These are phyloP conservation scores for Coluber constrictor DNA, from an alignment of 2,797 vertebrate genomes.

Conservation along the genomic window DNA sequence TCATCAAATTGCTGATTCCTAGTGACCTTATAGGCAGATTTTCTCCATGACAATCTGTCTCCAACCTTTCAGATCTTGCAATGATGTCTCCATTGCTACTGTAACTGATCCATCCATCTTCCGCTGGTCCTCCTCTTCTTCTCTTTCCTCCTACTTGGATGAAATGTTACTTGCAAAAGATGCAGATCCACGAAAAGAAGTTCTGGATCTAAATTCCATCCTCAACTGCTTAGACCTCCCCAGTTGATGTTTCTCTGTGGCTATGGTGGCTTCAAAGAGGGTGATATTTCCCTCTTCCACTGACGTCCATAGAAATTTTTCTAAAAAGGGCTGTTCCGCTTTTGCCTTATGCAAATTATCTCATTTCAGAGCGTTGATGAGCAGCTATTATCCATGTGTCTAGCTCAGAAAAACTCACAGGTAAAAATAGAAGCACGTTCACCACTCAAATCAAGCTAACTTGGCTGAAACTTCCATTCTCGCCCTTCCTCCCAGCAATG, in stretches of 20 bases:
- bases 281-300: background rate
- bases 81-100: background rate
- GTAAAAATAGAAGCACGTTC: slow-evolving; percentile 14
- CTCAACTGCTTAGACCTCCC: too few species aligned
- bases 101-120: background rate
- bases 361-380: background rate
- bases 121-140: background rate
- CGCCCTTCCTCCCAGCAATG: background rate
- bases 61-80: background rate
- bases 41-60: background rate
- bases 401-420: slow-evolving; percentile 11
- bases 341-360: background rate
- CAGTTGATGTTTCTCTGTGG: background rate
- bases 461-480: slow-evolving; percentile 19
- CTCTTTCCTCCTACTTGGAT: background rate
- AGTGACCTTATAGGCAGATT: background rate
- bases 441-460: slow-evolving; percentile 6
- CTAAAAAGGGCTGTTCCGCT: background rate
- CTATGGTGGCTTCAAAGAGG: background rate
- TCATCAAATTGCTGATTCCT: background rate
- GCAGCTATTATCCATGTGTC: background rate
- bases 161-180: background rate
- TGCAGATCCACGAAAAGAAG: background rate
- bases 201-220: background rate
- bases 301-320: background rate